A percentile compares a stretch with the other conserved stretches of the same genome.
Evolutionary conservation across 2,888 invertebrate genomes (phyloP).

Genomic region (Leucophenga maculata): DNA sequence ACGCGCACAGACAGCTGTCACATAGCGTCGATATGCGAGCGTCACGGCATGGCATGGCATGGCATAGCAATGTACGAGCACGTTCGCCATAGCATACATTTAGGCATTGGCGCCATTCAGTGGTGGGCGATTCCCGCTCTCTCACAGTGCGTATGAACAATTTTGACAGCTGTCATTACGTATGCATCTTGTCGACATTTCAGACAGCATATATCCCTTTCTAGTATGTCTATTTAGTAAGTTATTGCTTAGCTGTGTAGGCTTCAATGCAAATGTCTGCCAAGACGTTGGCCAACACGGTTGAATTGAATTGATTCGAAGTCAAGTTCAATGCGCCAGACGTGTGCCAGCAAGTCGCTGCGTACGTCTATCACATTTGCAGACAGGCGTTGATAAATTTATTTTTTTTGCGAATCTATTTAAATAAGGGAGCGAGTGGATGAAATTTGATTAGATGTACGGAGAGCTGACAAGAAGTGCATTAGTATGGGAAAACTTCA

Average conservation of each 20-base stretch:
- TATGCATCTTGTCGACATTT: not conserved
- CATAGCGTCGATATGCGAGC: not conserved
- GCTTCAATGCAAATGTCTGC: not conserved
- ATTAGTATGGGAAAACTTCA: too few species aligned
- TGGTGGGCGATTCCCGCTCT: not conserved
- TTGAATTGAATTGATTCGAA: not conserved
- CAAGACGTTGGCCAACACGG: too few species aligned
- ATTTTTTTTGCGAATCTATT: too few species aligned
- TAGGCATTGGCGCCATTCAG: not conserved
- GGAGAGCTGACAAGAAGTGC: too few species aligned
- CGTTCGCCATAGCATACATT: slow-evolving; percentile 3
- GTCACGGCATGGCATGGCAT: not conserved
- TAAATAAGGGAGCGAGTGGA: too few species aligned
- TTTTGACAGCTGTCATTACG: slow-evolving; percentile 60
- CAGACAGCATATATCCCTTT: not conserved
- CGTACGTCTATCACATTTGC: not conserved
- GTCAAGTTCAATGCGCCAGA: slow-evolving; percentile 19
- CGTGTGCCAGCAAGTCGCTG: not conserved
- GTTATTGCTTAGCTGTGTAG: not conserved
- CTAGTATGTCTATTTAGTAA: not conserved
- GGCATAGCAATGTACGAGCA: not conserved
- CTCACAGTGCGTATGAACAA: slow-evolving; percentile 43
- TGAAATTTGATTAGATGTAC: too few species aligned
- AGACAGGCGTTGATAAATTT: too few species aligned
- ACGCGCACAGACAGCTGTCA: not conserved